Percentiles rank a stretch among this genome's conserved stretches.
phyloP scores from a whole-genome alignment of 2,888 invertebrate species.

The Diplazon laetatorius region DNA sequence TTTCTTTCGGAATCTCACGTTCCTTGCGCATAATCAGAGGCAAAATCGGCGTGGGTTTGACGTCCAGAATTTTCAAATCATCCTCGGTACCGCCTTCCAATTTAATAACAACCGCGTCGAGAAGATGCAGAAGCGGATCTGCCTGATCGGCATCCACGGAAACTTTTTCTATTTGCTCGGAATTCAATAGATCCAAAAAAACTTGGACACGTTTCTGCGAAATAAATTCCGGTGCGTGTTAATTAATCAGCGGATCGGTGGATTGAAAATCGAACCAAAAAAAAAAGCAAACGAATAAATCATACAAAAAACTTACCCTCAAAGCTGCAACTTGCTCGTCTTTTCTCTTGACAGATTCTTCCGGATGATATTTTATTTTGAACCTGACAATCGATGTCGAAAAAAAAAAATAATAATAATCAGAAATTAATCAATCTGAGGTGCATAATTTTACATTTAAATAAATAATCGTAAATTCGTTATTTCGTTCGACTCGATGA shows the following conservation, averaged over 20 bases:
- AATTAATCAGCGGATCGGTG: no score
- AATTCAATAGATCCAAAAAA: constrained; percentile 92
- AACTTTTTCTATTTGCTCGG: constrained; percentile 89
- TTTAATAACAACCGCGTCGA: constrained; percentile 98
- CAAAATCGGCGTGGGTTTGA: constrained; percentile 72
- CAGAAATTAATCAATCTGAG: constrained; percentile 41
- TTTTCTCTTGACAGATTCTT: constrained; percentile 95
- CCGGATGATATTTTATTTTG: constrained; percentile 99
- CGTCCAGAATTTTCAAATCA: constrained; percentile 93
- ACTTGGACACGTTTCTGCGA: constrained; percentile 92
- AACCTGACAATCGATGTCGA: constrained; percentile 89
- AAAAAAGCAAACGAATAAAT: constrained; percentile 67
- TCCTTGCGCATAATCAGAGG: constrained; percentile 69
- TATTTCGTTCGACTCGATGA: constrained; percentile 41
- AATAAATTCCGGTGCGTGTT: constrained; percentile 30
- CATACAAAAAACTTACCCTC: constrained; percentile 85
- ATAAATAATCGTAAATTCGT: not conserved
- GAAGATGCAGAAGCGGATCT: constrained; percentile 91
- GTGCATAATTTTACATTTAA: not conserved
- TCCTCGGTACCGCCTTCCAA: constrained; percentile 96
- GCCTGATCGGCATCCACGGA: constrained; percentile 94
- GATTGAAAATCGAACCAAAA: constrained; percentile 60
- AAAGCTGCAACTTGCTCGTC: constrained; percentile 92
- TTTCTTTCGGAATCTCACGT: constrained; percentile 69
- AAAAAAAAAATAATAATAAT: constrained; percentile 65